phyloP scores from a whole-genome alignment of 2,797 vertebrate species.

The Novumbra hubbsi region DNA sequence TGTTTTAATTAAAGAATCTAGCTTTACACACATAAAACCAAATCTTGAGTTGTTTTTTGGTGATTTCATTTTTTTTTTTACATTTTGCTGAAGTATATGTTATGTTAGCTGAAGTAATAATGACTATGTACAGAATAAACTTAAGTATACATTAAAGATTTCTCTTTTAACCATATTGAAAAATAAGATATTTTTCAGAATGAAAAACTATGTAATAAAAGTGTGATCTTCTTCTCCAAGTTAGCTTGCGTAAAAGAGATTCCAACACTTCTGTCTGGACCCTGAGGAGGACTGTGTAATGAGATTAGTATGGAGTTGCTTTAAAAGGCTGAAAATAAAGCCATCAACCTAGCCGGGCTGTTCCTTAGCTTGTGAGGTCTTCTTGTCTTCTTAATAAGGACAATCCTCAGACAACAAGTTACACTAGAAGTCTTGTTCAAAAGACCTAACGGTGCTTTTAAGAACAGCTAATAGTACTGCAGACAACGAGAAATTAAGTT shows the following conservation, averaged over 20 bases:
- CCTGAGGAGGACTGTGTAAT: background rate
- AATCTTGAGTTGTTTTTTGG: too few species aligned
- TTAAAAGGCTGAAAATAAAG: background rate
- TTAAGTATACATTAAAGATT: too few species aligned
- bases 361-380: background rate
- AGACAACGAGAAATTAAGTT: constrained; percentile 49
- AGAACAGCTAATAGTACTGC: constrained; percentile 19
- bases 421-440: constrained; percentile 9
- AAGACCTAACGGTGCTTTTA: constrained; percentile 10
- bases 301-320: background rate
- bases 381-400: too few species aligned
- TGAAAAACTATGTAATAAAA: background rate
- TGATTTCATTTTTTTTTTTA: too few species aligned
- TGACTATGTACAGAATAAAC: too few species aligned
- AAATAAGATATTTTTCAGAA: too few species aligned
- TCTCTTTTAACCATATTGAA: too few species aligned
- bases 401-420: constrained; percentile 15
- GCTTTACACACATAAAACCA: too few species aligned
- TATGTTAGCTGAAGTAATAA: too few species aligned
- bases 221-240: too few species aligned
- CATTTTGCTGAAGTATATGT: too few species aligned
- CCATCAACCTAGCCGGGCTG: background rate
- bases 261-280: background rate
- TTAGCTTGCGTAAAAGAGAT: background rate
- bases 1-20: too few species aligned